Base-by-base conservation (phyloP, 2,888 invertebrate genomes). In the Sesia bembeciformis region DNA sequence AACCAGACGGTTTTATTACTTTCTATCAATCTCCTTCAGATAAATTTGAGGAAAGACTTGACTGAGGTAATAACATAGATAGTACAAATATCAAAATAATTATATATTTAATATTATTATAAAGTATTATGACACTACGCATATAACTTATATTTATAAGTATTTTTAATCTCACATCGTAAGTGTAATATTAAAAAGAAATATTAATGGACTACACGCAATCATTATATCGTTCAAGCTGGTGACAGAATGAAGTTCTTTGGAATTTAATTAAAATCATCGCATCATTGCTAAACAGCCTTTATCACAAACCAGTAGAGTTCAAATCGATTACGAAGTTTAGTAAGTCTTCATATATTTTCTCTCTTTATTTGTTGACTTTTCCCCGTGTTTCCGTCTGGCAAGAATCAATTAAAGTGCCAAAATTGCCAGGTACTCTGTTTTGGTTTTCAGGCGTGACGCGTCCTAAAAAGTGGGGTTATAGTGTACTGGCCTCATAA, bases 321-420 rank as follows among this genome's bases (percentile, higher is more conserved):
- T 46, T 46, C 46, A 46, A 46, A 46, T 46, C 8, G 46, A 8
- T 46, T 46, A 46, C n/a, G 4, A 46, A 46, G 8, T 7, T 23
- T 46, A n/a, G 23, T 46, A 46, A 3, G 8, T 6, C 8, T 23
- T 23, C 23, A 23, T 23, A 23, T 23, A 23, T 23, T 46, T 46
- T 23, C 23, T 8, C 43, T 8, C 4, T 8, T 42, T 46, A n/a
- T 8, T 8, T 46, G 46, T 46, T 23, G 23, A 46, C 8, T 46
- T 46, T 46, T 46, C 23, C 23, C 6, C 46, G 23, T 23, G 8
- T 4, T 8, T 8, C n/a, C 39, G 54, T 49, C 53, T 49, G 41
- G 52, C 53, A 57, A 60, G 58, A 62, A 62, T 62, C 61, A 63
- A 63, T 62, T 58, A 61, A 62, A 58, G 56, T 62, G 61, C 58